Base-by-base conservation (phyloP, 2,888 invertebrate genomes). In the Campoplex nolae region DNA sequence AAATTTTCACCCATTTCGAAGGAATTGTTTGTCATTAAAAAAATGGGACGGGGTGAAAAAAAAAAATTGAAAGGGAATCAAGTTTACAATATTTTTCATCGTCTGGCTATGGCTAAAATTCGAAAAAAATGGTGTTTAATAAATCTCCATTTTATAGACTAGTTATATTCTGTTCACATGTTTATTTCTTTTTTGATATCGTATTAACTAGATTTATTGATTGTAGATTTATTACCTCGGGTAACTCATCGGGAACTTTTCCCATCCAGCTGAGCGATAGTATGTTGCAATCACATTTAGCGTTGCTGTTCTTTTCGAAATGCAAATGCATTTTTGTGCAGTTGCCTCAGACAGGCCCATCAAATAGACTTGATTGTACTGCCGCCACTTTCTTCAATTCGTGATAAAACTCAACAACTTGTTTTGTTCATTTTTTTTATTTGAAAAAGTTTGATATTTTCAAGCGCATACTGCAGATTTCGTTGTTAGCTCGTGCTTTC, bases 181-280 rank as follows among this genome's bases (percentile, higher is more conserved):
- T 28, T 9, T 4, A 38, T 42, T 32, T 3, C 42, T 56, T 13
- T 42, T 54, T 18, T n/a, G 18, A 9, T 18, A 65, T 45, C 35
- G 16, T 32, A 18, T 18, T 2, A 48, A 67, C n/a, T 35, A 32
- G 42, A 32, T 9, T 65, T 54, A 71, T 54, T 68, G 68, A 62
- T 67, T 65, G 56, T 6, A 23, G 42, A 9, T 78, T 35, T 42
- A 92, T 92, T 95, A 98, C 98, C 97, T 98, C 98, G 62, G 98
- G 98, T 92, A 98, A 96, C 94, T 98, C 98, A 94, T 99, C 99
- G 90, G 99, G 99, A 92, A 99, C 98, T 95, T 99, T 98, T 90
- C 99, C 99, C 99, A 99, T 99, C 99, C 99, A 99, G 92, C 99
- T 98, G 94, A 99, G 96, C 91, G 98, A 98, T 92, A 98, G 95